These are phyloP conservation scores for Alsophila aescularia DNA, from an alignment of 2,888 invertebrate species.

Conservation along the genomic window DNA sequence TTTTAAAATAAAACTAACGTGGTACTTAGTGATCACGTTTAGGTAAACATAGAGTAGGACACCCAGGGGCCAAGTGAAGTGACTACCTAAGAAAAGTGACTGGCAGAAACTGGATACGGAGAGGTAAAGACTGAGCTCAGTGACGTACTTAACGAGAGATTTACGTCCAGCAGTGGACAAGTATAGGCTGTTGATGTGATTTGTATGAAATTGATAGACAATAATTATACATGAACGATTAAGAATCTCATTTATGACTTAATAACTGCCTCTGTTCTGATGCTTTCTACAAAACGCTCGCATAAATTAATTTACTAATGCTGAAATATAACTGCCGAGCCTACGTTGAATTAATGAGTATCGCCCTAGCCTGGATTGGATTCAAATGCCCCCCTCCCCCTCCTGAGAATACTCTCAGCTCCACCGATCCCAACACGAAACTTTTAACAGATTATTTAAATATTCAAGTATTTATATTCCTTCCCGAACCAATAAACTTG, in stretches of 20 bases:
- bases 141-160: too few relatives aligned
- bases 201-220: too few relatives aligned
- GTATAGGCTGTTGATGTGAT: too few relatives aligned
- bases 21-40: too few relatives aligned
- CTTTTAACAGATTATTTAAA: slow-evolving; percentile 42
- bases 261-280: neutral
- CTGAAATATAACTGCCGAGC: slow-evolving; percentile 13
- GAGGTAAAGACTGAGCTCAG: too few relatives aligned
- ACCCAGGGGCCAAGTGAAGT: too few relatives aligned
- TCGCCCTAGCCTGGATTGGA: slow-evolving; percentile 17
- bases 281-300: neutral
- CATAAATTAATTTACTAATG: slow-evolving; percentile 12
- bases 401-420: slow-evolving; percentile 16
- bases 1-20: too few relatives aligned
- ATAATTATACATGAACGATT: too few relatives aligned
- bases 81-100: too few relatives aligned
- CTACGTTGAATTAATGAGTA: slow-evolving; percentile 21
- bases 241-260: neutral
- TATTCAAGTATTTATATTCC: slow-evolving; percentile 55
- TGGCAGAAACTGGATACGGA: too few relatives aligned
- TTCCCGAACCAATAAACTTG: slow-evolving; percentile 52
- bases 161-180: too few relatives aligned
- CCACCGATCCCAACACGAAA: slow-evolving; percentile 9
- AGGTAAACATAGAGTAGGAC: too few relatives aligned
- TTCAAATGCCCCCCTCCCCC: slow-evolving; percentile 1